Percentiles rank a stretch among this genome's conserved stretches.
Conservation (phyloP, 1,140 invertebrate genomes). For the Drosophila kanapiae region DNA sequence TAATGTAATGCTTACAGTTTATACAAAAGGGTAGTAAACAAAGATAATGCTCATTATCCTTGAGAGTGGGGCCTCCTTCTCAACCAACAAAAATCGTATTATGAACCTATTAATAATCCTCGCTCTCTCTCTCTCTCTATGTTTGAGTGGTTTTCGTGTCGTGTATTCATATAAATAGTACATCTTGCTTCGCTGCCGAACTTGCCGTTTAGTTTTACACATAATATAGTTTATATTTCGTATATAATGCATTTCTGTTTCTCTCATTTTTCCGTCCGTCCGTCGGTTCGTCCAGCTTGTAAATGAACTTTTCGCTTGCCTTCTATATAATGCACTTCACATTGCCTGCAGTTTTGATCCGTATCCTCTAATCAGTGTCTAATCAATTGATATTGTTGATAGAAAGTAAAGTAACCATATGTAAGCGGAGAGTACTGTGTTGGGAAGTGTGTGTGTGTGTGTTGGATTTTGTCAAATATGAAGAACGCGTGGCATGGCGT, state of each 20-base stretch:
- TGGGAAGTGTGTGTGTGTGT: conserved; percentile 26
- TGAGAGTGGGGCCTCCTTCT: conserved; percentile 32
- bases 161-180: conserved; percentile 74
- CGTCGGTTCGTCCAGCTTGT: conserved; percentile 21
- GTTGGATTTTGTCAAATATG: conserved; percentile 56
- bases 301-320: conserved; percentile 37
- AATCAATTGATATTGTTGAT: conserved; percentile 64
- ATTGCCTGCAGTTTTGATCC: conserved; percentile 29
- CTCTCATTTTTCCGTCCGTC: conserved; percentile 28
- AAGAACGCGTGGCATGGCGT: conserved; percentile 69
- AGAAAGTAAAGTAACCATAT: conserved; percentile 63
- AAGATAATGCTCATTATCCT: conserved; percentile 43
- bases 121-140: conserved; percentile 14
- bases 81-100: conserved; percentile 55
- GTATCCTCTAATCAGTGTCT: conserved; percentile 59
- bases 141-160: conserved; percentile 25
- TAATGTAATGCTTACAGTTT: conserved; percentile 58
- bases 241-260: conserved; percentile 75
- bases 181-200: conserved; percentile 50
- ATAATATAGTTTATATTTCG: conserved; percentile 74
- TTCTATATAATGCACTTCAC: conserved; percentile 29
- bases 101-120: conserved; percentile 51
- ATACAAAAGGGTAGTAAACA: conserved; percentile 61
- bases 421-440: conserved; percentile 23
- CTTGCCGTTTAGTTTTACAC: conserved; percentile 61